Base-by-base conservation (phyloP, 1,140 invertebrate genomes). In the Archegozetes longisetosus region DNA sequence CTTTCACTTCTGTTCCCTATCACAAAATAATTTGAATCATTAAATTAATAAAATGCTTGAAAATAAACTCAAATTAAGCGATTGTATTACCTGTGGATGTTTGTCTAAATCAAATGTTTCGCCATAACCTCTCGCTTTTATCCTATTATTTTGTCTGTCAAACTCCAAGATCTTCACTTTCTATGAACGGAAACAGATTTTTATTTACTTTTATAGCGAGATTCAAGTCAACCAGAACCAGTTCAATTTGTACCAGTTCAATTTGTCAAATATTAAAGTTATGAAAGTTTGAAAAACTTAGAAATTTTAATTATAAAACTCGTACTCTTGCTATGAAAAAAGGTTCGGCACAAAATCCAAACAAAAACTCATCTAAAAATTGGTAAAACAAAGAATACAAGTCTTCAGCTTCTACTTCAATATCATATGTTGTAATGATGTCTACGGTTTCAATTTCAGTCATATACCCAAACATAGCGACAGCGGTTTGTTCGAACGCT, bases 401-500 rank as follows among this genome's bases (percentile, higher is more conserved):
- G 72, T 98, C 94, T 70, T 92, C 79, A 56, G 72, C 89, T 65
- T 83, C 78, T 0, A 86, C 87, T 74, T 90, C 84, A 54, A 98
- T 82, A 64, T 85, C 79, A 66, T 84, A 77, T n/a, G 79, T 79
- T 65, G 83, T 76, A 64, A 77, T 77, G 61, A 92, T 85, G 66
- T 92, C 81, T 20, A 97, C 88, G 61, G 78, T 82, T 0, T 85
- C 79, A 60, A 95, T 76, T 66, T 96, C 90, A 17, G 93, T 96
- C 86, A 96, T 97, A 70, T 97, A 98, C 3, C 81, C 87, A 75
- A 90, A 98, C 92, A 98, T 96, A 0, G 88, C 85, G 66, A 90
- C 81, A 3, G 85, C 90, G 69, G 86, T 87, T 68, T 97, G 91
- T 72, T 97, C 92, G 74, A 95, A 95, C 0, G 92, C 85, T 75